phyloP scores from a whole-genome alignment of 2,888 invertebrate genomes.

The Drosophila cracens region DNA sequence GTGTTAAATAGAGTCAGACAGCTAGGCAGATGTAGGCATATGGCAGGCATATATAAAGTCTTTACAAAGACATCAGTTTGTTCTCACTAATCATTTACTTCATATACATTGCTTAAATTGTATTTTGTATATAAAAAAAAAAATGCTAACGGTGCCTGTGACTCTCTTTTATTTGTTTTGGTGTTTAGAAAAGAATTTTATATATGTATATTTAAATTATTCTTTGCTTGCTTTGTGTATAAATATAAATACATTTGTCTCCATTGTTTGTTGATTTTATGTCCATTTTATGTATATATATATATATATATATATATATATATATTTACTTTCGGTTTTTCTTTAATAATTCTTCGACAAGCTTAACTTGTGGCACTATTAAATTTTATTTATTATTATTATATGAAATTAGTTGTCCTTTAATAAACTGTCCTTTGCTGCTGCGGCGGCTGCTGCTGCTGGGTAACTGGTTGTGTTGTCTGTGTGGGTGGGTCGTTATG shows the following conservation, averaged over 20 bases:
- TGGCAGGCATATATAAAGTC: constrained; percentile 80
- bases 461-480: constrained; percentile 26
- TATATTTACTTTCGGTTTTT: constrained; percentile 10
- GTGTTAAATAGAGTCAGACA: constrained; percentile 68
- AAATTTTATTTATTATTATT: constrained; percentile 6
- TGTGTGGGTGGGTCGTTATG: constrained; percentile 10
- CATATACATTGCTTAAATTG: constrained; percentile 67
- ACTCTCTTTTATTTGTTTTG: constrained; percentile 45
- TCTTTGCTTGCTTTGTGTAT: constrained; percentile 66
- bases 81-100: constrained; percentile 67
- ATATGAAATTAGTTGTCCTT: constrained; percentile 22
- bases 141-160: constrained; percentile 79
- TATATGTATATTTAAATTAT: constrained; percentile 51
- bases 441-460: constrained; percentile 35
- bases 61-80: constrained; percentile 76
- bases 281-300: constrained; percentile 14
- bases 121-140: constrained; percentile 76
- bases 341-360: constrained; percentile 18
- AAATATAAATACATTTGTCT: constrained; percentile 74
- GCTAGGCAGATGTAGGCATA: constrained; percentile 80
- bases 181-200: constrained; percentile 47
- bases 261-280: constrained; percentile 52
- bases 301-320: constrained; percentile 17
- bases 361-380: constrained; percentile 40
- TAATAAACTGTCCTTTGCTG: constrained; percentile 38